These are phyloP conservation scores for Atta cephalotes DNA, from an alignment of 1,140 invertebrate genomes.

Conservation along the genomic window DNA sequence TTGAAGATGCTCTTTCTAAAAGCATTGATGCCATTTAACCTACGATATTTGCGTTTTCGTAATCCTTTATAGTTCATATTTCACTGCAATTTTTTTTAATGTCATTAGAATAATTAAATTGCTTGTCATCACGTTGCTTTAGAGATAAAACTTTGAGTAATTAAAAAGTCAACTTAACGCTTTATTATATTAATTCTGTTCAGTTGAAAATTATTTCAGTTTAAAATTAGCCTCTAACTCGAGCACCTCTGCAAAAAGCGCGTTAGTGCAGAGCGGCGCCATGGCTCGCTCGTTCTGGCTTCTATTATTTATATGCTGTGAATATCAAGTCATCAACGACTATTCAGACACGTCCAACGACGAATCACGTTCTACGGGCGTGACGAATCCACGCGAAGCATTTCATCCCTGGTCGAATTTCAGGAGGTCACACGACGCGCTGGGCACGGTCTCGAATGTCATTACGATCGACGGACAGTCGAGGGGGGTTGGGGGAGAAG, in stretches of 20 bases:
- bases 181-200: background rate
- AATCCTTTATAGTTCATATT: background rate
- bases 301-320: conserved; percentile 65
- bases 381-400: conserved; percentile 81
- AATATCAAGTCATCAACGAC: conserved; percentile 85
- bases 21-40: background rate
- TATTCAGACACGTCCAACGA: conserved; percentile 78
- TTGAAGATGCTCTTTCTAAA: background rate
- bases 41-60: background rate
- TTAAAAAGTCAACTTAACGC: background rate
- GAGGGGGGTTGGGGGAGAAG: background rate
- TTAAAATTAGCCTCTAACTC: background rate
- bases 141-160: background rate
- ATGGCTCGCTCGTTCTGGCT: conserved; percentile 41
- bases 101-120: background rate
- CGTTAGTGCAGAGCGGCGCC: conserved; percentile 51
- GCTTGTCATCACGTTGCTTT: background rate
- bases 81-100: background rate
- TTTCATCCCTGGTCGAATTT: conserved; percentile 55
- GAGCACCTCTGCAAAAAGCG: conserved; percentile 9
- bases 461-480: conserved; percentile 55
- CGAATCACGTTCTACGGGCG: conserved; percentile 72
- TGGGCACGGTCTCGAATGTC: conserved; percentile 24
- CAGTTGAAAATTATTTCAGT: background rate
- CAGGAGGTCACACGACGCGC: conserved; percentile 52